These are phyloP conservation scores for Drosophila fungiperda DNA, from an alignment of 2,888 invertebrate species.

Conservation along the genomic window DNA sequence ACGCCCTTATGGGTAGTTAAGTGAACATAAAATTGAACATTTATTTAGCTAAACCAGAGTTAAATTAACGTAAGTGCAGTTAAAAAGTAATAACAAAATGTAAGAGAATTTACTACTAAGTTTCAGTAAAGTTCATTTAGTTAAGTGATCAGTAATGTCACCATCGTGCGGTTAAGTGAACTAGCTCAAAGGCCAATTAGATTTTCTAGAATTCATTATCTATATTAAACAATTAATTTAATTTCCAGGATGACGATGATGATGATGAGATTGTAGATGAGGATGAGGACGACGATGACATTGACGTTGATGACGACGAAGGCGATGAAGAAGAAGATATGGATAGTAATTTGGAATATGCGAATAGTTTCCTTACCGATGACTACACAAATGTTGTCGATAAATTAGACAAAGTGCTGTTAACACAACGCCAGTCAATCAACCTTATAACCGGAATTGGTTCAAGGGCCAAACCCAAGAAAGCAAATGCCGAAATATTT, in stretches of 20 bases:
- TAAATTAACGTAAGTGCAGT: too few relatives aligned
- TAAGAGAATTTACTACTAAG: too few relatives aligned
- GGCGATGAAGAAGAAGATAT: constrained; percentile 69
- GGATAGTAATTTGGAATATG: constrained; percentile 74
- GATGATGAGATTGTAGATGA: neutral
- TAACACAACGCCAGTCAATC: constrained; percentile 47
- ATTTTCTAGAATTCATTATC: neutral
- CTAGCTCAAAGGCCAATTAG: neutral
- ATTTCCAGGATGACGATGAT: neutral
- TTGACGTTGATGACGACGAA: constrained; percentile 66
- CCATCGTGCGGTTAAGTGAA: neutral
- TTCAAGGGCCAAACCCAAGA: neutral
- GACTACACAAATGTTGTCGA: constrained; percentile 77
- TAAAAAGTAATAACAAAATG: too few relatives aligned
- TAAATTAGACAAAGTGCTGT: constrained; percentile 72
- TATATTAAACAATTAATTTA: neutral
- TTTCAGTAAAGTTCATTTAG: neutral
- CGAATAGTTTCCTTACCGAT: constrained; percentile 77
- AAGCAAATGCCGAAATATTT: neutral
- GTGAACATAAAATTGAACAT: too few relatives aligned
- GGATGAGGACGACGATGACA: constrained; percentile 8
- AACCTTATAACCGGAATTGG: constrained; percentile 13
- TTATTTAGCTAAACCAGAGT: too few relatives aligned
- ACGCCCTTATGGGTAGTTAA: too few relatives aligned
- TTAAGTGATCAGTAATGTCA: neutral